Evolutionary conservation across 2,113 vertebrate genomes (phyloP).

Genomic region (Suncus etruscus): DNA sequence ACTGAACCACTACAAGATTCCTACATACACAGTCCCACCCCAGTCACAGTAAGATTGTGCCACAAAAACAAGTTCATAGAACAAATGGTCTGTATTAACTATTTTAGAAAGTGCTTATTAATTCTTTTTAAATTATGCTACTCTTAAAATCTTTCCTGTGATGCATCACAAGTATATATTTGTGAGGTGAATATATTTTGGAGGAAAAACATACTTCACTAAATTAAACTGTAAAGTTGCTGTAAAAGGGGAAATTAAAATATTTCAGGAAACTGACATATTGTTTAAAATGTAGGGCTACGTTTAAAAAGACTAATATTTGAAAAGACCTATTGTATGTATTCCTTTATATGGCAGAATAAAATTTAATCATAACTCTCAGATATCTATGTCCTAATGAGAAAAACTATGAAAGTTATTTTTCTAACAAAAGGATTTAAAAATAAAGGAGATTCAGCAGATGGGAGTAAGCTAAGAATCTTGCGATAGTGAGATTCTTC

Average conservation of each 20-base stretch:
- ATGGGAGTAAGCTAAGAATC: not conserved
- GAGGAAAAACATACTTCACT: constrained; percentile 10
- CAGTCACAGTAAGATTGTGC: not conserved
- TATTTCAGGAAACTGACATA: not conserved
- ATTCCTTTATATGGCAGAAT: not conserved
- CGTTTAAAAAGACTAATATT: not conserved
- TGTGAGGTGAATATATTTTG: not conserved
- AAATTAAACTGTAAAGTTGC: not conserved
- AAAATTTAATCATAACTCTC: not conserved
- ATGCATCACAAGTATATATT: not conserved
- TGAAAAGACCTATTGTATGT: constrained; percentile 8
- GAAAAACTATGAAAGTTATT: too few species aligned
- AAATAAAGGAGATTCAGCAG: not conserved
- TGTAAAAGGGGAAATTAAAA: constrained; percentile 13
- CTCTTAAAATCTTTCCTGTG: not conserved
- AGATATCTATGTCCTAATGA: too few species aligned
- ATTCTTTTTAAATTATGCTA: constrained; percentile 19
- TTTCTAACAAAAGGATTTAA: not conserved
- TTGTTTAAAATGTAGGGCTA: not conserved
- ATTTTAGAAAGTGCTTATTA: constrained; percentile 28
- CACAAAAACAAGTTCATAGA: constrained; percentile 32
- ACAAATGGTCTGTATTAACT: not conserved
- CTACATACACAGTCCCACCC: not conserved
- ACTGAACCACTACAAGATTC: constrained; percentile 15
- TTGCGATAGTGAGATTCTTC: not conserved